A percentile compares a stretch with the other conserved stretches of the same genome.
These are phyloP conservation scores for Eumeta japonica DNA, from an alignment of 1,140 invertebrate genomes.

Conservation along the genomic window DNA sequence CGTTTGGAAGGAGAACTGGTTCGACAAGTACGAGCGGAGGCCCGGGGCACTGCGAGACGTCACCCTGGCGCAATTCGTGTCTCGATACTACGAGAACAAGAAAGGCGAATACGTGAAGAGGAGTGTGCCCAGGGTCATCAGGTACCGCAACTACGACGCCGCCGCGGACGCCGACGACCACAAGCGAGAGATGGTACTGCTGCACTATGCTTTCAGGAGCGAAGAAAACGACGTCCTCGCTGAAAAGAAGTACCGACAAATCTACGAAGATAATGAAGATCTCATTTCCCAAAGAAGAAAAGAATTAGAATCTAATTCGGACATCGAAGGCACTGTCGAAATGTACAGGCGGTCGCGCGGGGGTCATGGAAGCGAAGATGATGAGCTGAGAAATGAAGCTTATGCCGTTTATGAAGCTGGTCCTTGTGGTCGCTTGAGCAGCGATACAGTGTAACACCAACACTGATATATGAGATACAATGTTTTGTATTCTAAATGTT, in stretches of 20 bases:
- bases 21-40: too few relatives aligned
- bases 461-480: too few relatives aligned
- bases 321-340: slow-evolving; percentile 19
- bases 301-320: slow-evolving; percentile 22
- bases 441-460: too few relatives aligned
- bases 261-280: slow-evolving; percentile 18
- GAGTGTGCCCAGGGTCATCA: slow-evolving; percentile 19
- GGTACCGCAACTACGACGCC: slow-evolving; percentile 28
- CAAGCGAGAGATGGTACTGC: slow-evolving; percentile 27
- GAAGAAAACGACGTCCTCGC: slow-evolving; percentile 24
- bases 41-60: too few relatives aligned
- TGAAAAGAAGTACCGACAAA: slow-evolving; percentile 19
- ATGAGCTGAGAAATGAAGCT: too few relatives aligned
- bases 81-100: slow-evolving; percentile 15
- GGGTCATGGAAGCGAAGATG: too few relatives aligned
- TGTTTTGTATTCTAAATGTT: too few relatives aligned
- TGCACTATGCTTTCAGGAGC: slow-evolving; percentile 27
- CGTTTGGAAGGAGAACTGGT: too few relatives aligned
- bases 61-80: slow-evolving; percentile 19
- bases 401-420: too few relatives aligned
- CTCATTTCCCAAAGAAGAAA: slow-evolving; percentile 16
- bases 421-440: too few relatives aligned
- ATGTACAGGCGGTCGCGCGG: slow-evolving; percentile 15
- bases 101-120: slow-evolving; percentile 9
- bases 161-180: slow-evolving; percentile 22